Evolutionary conservation across 2,797 vertebrate species (phyloP), one percentile per base, ranked within the genome.

Genomic region (Clamator glandarius): DNA sequence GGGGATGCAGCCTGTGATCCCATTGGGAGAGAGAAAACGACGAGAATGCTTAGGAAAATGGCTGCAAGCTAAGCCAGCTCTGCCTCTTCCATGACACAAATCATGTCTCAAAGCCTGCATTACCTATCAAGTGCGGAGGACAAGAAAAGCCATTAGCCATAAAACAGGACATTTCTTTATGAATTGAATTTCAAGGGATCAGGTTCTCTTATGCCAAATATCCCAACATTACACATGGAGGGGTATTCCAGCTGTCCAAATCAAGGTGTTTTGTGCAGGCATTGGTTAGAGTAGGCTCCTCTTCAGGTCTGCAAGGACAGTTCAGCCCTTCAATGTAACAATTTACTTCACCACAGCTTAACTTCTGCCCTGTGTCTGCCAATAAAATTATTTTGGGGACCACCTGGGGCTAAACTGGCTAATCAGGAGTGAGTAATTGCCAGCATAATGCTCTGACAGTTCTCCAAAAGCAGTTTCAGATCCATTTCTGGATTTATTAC

Each of bases 211-310:
- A 42, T 16, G 35, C 5, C 9, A 73, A 54, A 46, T 42, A 67
- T 4, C 29, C 26, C 0, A 2, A 39, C 10, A 11, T 69, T 42
- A 70, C 33, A 42, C 23, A 55, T 15, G 1, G 1, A 62, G n/a
- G 16, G 16, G 5, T 24, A 70, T 17, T 74, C 35, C 29, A 35
- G 39, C 18, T 81, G 42, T 19, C 21, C 62, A 67, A 74, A 70
- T 6, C 1, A 9, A 67, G 28, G 52, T 41, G 12, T 42, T 87
- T 29, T 70, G 21, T 35, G 33, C 24, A 77, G 42, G 50, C n/a
- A 84, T 52, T 7, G 7, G 66, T 67, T 35, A 44, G 29, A 59
- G 6, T n/a, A 87, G 64, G n/a, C 42, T 78, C 16, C 24, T 90
- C 51, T n/a, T 57, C 24, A 7, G 28, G 33, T 63, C 63, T 63